Percentiles rank a stretch among this genome's conserved stretches.
Conservation (phyloP, 2,113 vertebrate species). For the Aphelocoma coerulescens region DNA sequence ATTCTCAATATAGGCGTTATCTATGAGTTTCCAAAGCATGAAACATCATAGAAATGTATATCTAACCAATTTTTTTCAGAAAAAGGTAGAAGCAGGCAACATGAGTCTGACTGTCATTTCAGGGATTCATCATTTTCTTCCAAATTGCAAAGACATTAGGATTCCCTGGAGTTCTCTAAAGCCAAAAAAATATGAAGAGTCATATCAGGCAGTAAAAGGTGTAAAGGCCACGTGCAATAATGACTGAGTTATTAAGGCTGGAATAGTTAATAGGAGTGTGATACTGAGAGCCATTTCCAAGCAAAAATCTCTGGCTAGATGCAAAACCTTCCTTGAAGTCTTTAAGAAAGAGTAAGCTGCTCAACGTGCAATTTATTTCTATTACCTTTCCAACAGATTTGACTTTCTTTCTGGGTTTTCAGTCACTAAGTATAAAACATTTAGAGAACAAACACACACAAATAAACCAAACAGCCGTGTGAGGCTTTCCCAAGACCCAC, state of each 20-base stretch:
- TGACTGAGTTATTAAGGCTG: not conserved
- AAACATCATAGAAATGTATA: not conserved
- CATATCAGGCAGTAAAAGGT: not conserved
- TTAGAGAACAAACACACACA: not conserved
- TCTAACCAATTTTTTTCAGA: not conserved
- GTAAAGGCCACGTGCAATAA: not conserved
- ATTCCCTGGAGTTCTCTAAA: not conserved
- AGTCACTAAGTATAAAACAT: not conserved
- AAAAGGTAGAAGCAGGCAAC: accelerated
- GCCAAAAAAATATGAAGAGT: not conserved
- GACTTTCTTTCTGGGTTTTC: not conserved
- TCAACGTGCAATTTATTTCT: not conserved
- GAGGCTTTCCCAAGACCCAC: not conserved
- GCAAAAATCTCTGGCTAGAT: not conserved
- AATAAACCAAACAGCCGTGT: not conserved
- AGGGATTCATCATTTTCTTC: not conserved
- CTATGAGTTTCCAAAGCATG: not conserved
- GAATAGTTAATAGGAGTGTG: not conserved
- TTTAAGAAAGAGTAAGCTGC: not conserved
- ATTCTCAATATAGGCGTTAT: accelerated
- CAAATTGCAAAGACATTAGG: not conserved
- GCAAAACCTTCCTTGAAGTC: not conserved
- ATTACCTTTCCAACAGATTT: not conserved
- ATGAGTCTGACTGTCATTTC: not conserved
- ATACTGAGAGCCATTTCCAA: not conserved